Percentiles rank a stretch among this genome's conserved stretches.
These are phyloP conservation scores for Parus major DNA, from an alignment of 2,113 vertebrate genomes.

Conservation along the genomic window DNA sequence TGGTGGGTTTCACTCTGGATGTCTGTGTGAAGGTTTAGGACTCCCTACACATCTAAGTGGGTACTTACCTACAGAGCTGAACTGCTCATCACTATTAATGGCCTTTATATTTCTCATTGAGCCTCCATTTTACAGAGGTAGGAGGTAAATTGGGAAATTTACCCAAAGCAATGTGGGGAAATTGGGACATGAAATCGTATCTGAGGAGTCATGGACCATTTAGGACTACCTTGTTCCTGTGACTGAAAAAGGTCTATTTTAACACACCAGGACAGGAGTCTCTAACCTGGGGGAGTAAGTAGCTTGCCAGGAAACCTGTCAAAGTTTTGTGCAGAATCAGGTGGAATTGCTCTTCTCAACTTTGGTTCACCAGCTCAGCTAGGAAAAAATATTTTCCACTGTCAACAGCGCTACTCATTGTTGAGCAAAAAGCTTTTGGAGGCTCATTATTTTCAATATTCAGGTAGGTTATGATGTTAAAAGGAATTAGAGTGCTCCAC, in stretches of 20 bases:
- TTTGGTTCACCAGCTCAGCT: not conserved
- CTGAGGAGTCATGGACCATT: not conserved
- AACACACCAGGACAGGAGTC: not conserved
- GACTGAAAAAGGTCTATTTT: not conserved
- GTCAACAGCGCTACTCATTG: rapidly evolving
- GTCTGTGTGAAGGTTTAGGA: not conserved
- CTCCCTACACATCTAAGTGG: not conserved
- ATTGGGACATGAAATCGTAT: not conserved
- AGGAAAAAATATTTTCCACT: not conserved
- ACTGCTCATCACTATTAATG: not conserved
- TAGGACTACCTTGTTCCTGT: not conserved
- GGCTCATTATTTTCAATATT: not conserved
- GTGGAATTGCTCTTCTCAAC: not conserved
- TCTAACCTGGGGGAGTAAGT: not conserved
- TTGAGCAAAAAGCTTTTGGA: not conserved
- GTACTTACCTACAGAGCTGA: not conserved
- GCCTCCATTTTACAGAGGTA: not conserved
- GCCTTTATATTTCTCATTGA: not conserved
- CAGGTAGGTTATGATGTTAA: not conserved
- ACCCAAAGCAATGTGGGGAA: rapidly evolving
- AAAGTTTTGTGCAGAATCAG: not conserved
- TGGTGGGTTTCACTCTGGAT: not conserved
- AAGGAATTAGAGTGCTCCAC: not conserved
- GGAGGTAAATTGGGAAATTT: not conserved
- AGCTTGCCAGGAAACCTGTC: not conserved